Evolutionary conservation across 2,113 vertebrate species (phyloP).

Genomic region (Hystrix cristata): DNA sequence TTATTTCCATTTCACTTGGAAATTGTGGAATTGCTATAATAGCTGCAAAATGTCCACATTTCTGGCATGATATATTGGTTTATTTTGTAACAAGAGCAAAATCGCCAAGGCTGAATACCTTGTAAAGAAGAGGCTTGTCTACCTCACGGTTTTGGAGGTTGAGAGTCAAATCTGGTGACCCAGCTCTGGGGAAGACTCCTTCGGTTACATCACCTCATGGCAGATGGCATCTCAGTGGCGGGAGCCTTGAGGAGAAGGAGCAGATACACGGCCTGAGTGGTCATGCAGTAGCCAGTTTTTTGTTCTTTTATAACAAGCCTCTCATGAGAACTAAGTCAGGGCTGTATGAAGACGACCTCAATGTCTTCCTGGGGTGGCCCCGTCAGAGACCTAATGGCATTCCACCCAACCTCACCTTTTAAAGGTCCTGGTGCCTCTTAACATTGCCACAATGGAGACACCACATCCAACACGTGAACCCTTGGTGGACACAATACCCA

Average conservation of each 20-base stretch:
- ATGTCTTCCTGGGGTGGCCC: not conserved
- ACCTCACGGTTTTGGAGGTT: not conserved
- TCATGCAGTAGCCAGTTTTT: not conserved
- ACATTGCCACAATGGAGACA: not conserved
- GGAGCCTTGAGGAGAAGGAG: not conserved
- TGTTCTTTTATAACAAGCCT: not conserved
- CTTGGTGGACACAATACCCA: not conserved
- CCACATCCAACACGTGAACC: not conserved
- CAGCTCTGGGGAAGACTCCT: not conserved
- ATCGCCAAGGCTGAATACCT: not conserved
- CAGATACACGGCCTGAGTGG: not conserved
- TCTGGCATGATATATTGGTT: not conserved
- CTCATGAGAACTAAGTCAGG: not conserved
- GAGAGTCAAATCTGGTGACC: not conserved
- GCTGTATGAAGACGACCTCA: not conserved
- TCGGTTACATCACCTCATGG: too few species aligned
- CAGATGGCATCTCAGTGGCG: not conserved
- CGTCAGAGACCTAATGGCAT: not conserved
- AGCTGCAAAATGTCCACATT: not conserved
- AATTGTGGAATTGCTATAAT: not conserved
- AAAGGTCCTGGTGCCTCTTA: not conserved
- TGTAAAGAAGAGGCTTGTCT: not conserved
- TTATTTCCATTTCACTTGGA: not conserved
- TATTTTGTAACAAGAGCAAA: not conserved
- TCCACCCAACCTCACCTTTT: not conserved